Evolutionary conservation across 1,140 invertebrate species (phyloP), one percentile per base, ranked within the genome.

Genomic region (Capitella teleta): DNA sequence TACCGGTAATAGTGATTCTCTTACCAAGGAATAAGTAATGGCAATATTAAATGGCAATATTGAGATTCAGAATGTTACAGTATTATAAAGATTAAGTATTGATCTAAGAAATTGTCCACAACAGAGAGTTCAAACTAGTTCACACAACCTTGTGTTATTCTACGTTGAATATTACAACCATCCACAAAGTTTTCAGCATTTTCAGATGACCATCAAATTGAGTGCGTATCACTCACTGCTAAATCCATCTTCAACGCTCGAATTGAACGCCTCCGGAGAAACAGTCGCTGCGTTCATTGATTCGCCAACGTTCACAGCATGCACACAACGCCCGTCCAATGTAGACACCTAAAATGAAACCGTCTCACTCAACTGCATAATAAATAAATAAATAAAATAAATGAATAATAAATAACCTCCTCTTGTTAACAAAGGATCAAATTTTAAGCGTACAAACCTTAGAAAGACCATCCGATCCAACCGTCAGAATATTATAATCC

Each of bases 211-310:
- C n/a, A n/a, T n/a, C n/a, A n/a, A n/a, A n/a, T n/a, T n/a, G n/a
- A n/a, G n/a, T n/a, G n/a, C n/a, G n/a, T n/a, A n/a, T n/a, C n/a
- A 61, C 70, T 60, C 57, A 74, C 73, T 75, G 48, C 63, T 64
- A 59, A 76, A 76, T 43, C 70, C 72, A 63, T 76, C 68, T 32
- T 70, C 64, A 21, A 60, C 57, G 43, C 57, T 63, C 48, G 63
- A 59, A 49, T 65, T 68, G 52, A 66, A 77, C 5, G 64, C 63
- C 58, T 77, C 75, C 21, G 75, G 75, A 19, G 75, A 75, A 5
- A 70, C 62, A 50, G 71, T 73, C 24, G 76, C 62, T 5, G 72
- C 66, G 52, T 76, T 76, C 6, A 74, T 59, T n/a, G 55, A 54
- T 53, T 76, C 74, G 24, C 70, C 73, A 47, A 72, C 67, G 57